These are phyloP conservation scores for Apodemus sylvaticus DNA, from an alignment of 2,113 vertebrate genomes.

Conservation along the genomic window DNA sequence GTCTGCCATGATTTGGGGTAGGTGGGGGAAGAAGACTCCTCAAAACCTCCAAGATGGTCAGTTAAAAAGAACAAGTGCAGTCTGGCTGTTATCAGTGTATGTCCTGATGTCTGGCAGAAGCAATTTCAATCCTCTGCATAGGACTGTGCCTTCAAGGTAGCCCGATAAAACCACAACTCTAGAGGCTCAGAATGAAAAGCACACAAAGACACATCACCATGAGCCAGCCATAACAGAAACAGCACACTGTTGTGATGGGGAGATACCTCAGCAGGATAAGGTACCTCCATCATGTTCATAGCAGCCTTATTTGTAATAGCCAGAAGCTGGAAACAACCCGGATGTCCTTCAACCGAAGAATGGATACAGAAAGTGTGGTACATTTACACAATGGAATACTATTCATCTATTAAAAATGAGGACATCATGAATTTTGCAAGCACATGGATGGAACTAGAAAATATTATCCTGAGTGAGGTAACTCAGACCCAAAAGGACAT, in stretches of 20 bases:
- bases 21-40: not conserved
- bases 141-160: not conserved
- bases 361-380: too few relatives aligned
- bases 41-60: not conserved
- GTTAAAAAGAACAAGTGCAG: not conserved
- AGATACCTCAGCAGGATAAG: not conserved
- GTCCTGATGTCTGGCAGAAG: not conserved
- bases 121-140: not conserved
- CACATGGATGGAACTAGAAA: too few relatives aligned
- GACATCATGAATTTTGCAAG: too few relatives aligned
- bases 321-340: too few relatives aligned
- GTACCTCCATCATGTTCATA: too few relatives aligned
- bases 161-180: not conserved
- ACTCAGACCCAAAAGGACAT: too few relatives aligned
- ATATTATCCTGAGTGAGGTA: too few relatives aligned
- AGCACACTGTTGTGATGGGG: accelerated
- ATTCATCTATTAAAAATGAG: too few relatives aligned
- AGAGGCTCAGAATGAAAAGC: not conserved
- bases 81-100: accelerated
- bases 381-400: too few relatives aligned
- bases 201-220: not conserved
- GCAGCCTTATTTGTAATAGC: too few relatives aligned
- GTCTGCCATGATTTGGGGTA: not conserved
- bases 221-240: not conserved
- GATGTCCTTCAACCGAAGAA: too few relatives aligned